phyloP scores from a whole-genome alignment of 1,140 invertebrate genomes.

The Metopolophium dirhodum region DNA sequence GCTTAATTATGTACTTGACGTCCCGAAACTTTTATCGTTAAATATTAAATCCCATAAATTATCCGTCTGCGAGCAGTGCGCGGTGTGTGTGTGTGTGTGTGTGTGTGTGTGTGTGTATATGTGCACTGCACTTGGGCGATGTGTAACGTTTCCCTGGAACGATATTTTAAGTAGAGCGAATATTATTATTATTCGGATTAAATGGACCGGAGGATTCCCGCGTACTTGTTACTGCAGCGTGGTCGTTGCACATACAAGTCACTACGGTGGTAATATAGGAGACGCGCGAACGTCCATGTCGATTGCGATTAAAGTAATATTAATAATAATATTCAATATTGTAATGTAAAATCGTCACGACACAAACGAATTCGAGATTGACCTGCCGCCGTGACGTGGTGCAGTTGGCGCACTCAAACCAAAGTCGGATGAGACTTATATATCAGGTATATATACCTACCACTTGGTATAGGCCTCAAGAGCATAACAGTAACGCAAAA shows the following conservation, averaged over 20 bases:
- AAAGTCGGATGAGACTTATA: neutral
- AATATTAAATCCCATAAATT: slow-evolving; percentile 55
- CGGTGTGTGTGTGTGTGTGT: neutral
- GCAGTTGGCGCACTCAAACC: neutral
- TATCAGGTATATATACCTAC: too few species aligned
- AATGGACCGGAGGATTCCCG: slow-evolving; percentile 29
- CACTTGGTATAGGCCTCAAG: too few species aligned
- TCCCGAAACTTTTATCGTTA: slow-evolving; percentile 56
- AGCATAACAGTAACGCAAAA: too few species aligned
- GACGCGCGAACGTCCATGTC: neutral
- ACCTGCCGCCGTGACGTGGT: neutral
- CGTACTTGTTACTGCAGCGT: neutral
- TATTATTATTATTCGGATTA: slow-evolving; percentile 37
- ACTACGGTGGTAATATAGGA: neutral
- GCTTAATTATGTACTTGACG: slow-evolving; percentile 57
- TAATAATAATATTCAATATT: neutral
- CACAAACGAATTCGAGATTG: neutral
- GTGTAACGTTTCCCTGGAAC: neutral
- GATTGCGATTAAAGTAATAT: neutral
- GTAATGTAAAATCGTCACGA: neutral
- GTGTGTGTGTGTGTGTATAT: neutral
- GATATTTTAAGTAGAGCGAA: slow-evolving; percentile 28
- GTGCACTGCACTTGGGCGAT: neutral
- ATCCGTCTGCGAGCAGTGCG: slow-evolving; percentile 6
- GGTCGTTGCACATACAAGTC: neutral